These are phyloP conservation scores for Choloepus hoffmanni DNA, from an alignment of 2,113 vertebrate genomes.

Conservation along the genomic window DNA sequence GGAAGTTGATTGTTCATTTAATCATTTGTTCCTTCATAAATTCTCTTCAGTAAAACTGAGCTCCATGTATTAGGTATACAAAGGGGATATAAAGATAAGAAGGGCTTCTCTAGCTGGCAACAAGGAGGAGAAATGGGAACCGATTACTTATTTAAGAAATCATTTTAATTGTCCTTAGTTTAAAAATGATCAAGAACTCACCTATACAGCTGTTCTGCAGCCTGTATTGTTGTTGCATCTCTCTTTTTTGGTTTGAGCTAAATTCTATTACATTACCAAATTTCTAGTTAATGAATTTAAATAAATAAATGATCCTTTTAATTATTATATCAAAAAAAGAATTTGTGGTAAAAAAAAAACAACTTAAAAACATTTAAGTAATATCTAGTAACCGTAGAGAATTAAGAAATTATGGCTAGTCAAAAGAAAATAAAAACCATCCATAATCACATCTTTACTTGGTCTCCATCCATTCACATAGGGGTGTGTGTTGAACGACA, in stretches of 20 bases:
- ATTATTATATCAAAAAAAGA: neutral
- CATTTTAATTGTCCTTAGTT: neutral
- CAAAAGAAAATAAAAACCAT: neutral
- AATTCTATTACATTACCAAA: neutral
- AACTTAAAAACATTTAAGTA: neutral
- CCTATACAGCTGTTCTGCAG: neutral
- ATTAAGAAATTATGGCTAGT: neutral
- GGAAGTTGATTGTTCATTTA: neutral
- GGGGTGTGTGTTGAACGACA: neutral
- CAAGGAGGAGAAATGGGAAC: neutral
- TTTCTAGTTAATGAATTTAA: neutral
- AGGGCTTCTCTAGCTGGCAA: neutral
- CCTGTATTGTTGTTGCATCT: neutral
- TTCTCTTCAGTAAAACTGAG: slow-evolving; percentile 17
- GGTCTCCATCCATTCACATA: neutral
- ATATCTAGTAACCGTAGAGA: neutral
- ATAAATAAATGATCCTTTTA: slow-evolving; percentile 32
- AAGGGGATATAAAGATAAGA: neutral
- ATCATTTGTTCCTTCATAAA: slow-evolving; percentile 16
- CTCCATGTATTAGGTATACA: neutral
- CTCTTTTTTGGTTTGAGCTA: slow-evolving; percentile 31
- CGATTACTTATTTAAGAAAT: neutral
- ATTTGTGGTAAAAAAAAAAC: neutral
- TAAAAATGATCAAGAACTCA: neutral
- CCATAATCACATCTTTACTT: neutral